phyloP scores from a whole-genome alignment of 2,797 vertebrate genomes.

The Sciurus vulgaris region DNA sequence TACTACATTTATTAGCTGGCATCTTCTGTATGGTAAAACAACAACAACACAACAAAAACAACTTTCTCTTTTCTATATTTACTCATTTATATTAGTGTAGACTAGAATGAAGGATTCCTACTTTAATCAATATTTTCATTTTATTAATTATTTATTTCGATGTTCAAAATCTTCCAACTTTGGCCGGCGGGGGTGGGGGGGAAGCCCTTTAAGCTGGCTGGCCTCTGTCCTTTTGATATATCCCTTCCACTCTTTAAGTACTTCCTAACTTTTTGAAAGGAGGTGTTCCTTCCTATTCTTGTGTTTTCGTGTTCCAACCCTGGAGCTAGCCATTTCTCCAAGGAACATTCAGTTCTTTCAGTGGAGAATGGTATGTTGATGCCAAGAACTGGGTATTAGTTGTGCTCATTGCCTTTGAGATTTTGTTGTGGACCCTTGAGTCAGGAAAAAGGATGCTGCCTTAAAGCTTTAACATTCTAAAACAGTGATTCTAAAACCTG shows the following conservation, averaged over 20 bases:
- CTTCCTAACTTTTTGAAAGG: background rate
- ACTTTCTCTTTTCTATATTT: background rate
- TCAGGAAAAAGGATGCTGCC: background rate
- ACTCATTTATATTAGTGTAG: background rate
- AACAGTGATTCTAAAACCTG: background rate
- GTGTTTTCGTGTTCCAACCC: background rate
- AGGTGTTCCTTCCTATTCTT: background rate
- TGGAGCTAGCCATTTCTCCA: background rate
- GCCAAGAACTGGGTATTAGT: background rate
- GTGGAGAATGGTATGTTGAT: background rate
- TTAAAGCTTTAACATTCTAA: background rate
- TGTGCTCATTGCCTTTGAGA: slow-evolving; percentile 20
- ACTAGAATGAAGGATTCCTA: background rate
- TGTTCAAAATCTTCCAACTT: background rate
- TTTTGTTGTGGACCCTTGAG: slow-evolving; percentile 30
- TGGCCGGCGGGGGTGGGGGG: background rate
- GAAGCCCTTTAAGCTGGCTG: background rate
- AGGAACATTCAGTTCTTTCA: background rate
- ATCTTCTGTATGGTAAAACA: slow-evolving; percentile 17
- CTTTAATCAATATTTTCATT: background rate
- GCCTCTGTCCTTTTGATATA: background rate
- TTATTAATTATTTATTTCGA: slow-evolving; percentile 43
- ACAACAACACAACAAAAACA: background rate
- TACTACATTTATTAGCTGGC: background rate
- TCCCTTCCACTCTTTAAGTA: background rate